phyloP scores from a whole-genome alignment of 30 jellyfish, hydroid and myxozoan species.

The Hydra vulgaris region DNA sequence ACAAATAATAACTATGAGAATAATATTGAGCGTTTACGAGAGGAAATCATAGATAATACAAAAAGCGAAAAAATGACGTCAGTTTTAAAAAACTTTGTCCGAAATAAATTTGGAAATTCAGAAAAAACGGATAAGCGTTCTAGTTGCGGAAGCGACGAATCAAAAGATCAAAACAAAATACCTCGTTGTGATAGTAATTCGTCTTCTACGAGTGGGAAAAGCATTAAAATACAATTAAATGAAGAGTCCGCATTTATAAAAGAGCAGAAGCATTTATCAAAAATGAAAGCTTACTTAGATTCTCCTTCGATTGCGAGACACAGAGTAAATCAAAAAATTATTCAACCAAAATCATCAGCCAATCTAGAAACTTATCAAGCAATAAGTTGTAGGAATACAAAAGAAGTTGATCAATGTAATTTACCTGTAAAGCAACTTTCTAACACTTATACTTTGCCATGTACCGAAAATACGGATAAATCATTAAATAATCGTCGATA shows the following conservation, averaged over 20 bases:
- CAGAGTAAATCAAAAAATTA: slow-evolving; percentile 1
- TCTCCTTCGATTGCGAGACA: slow-evolving; percentile 34
- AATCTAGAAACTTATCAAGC: not conserved
- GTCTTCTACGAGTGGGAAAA: not conserved
- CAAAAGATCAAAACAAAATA: slow-evolving; percentile 20
- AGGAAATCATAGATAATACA: not conserved
- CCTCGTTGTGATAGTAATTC: slow-evolving; percentile 49
- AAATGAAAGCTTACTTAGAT: slow-evolving; percentile 33
- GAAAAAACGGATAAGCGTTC: slow-evolving; percentile 23
- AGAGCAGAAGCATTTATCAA: slow-evolving; percentile 26
- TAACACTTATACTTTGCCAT: not conserved
- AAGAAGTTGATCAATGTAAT: not conserved
- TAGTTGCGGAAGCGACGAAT: slow-evolving; percentile 33
- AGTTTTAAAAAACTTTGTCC: slow-evolving; percentile 18
- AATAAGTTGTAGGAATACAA: not conserved
- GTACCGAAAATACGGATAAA: not conserved
- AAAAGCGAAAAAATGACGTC: slow-evolving; percentile 7
- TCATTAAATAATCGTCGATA: not conserved
- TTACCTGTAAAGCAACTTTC: not conserved
- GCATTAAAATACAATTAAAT: not conserved
- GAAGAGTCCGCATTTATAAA: not conserved
- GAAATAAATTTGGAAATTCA: slow-evolving; percentile 5
- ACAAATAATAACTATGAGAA: not conserved
- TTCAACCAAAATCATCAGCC: slow-evolving; percentile 10
- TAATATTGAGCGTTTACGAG: not conserved